Base-by-base conservation (phyloP, 1,140 invertebrate genomes). In the Globodera rostochiensis region DNA sequence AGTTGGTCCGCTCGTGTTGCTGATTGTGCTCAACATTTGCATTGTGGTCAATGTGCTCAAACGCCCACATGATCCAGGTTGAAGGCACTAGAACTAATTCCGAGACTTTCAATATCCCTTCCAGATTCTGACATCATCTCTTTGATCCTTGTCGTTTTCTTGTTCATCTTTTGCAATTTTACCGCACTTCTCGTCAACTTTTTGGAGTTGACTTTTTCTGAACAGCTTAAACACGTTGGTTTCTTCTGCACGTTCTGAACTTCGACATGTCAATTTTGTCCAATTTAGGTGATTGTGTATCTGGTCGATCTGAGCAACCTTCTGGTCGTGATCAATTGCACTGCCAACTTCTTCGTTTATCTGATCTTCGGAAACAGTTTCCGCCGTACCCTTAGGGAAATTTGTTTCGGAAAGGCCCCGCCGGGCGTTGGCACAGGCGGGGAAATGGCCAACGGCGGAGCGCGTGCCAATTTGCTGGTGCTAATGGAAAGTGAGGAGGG, bases 131-230 rank as follows among this genome's bases (percentile, higher is more conserved):
- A 90, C 79, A 90, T 87, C 19, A 74, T 89, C 3, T 85, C 83
- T 36, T 81, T 89, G 11, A 90, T 89, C 36, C 80, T 89, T 11
- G 88, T 89, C 36, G 88, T 89, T 11, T 89, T 84, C 69, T 80
- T 89, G 67, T 89, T 89, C 79, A 89, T 89, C 76, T 90, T 88
- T 78, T 89, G 88, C 80, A 89, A 89, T 73, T 89, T 87, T 75
- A 87, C 84, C 6, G 89, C 88, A 36, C 79, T 89, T n/a, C 66
- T 89, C 46, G 86, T 89, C 74, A 89, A 89, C 77, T 89, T 89
- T 77, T 83, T 89, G 60, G 88, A 89, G 82, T 57, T 89, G 15
- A 85, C 87, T 5, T 77, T 89, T 47, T 84, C 87, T 74, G 88
- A 90, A 60, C 87, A 88, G 84, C 85, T 88, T 69, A 73, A 73